Base-by-base conservation (phyloP, 2,113 vertebrate species). In the Varanus salvator region DNA sequence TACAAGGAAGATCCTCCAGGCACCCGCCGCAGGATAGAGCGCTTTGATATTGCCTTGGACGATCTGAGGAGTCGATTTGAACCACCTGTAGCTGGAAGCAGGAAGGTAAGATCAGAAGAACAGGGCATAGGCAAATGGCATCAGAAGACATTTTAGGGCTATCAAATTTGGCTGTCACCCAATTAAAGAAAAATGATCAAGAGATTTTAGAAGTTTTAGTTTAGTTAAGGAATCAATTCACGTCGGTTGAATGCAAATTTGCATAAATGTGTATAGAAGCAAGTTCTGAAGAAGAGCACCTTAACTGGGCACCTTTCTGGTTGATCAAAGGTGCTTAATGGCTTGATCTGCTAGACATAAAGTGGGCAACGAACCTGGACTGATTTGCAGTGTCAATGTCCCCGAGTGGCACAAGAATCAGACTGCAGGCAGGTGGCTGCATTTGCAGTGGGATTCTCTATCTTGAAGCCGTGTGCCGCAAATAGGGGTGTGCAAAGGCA, bases 11-110 rank as follows among this genome's bases (percentile, higher is more conserved):
- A 96, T 7, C 78, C 74, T 0, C 3, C 64, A 3, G 75, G 64
- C 0, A 85, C 84, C 25, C 71, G 86, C n/a, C 95, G 96, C 81
- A 95, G 84, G 81, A 92, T 90, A 0, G 96, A 98, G 31, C 92
- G 83, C 0, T 91, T 97, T 86, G 90, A 96, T 38, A 91, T 97
- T 27, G 95, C 97, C 8, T 95, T 98, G 27, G 97, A 97, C 54
- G 97, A 97, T 87, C 94, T 98, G 72, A 96, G 95, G 80, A 97
- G 96, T 88, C 95, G 91, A 87, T 98, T 98, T 0, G 97, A 98
- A 90, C 90, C 91, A 9, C 95, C 97, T 85, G 52, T 75, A 72
- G 60, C 75, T 66, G 90, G 89, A 23, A 6, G 23, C 1, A 93
- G 15, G 83, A 96, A 97, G 97, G 97, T 97, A 94, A 97, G 77